These are phyloP conservation scores for Gymnocheta viridis DNA, from an alignment of 2,888 invertebrate species.

Conservation along the genomic window DNA sequence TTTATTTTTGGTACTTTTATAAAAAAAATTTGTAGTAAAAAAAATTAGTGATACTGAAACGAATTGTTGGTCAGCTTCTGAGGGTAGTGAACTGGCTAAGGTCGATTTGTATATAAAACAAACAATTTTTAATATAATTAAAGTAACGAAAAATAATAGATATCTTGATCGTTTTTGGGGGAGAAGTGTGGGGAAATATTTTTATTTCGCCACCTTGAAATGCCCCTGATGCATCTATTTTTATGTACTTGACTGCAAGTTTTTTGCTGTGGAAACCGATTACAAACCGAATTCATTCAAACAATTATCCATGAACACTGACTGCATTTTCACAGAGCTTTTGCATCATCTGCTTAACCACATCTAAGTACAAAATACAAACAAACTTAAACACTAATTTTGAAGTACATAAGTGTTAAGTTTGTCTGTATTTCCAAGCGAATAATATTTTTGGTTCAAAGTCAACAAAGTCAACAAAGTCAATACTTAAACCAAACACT, in stretches of 20 bases:
- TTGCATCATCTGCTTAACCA: slow-evolving; percentile 20
- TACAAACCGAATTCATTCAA: background rate
- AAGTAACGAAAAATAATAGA: too few relatives aligned
- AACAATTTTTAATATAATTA: too few relatives aligned
- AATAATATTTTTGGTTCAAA: slow-evolving; percentile 52
- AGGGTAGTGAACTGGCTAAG: too few relatives aligned
- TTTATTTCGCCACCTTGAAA: too few relatives aligned
- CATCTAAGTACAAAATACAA: slow-evolving; percentile 14
- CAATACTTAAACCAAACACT: slow-evolving; percentile 22
- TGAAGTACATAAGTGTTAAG: slow-evolving; percentile 17
- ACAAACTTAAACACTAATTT: background rate
- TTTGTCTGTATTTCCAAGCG: slow-evolving; percentile 44
- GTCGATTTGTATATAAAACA: too few relatives aligned
- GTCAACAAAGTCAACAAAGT: slow-evolving; percentile 56
- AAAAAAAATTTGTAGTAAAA: too few relatives aligned
- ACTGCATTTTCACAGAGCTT: background rate
- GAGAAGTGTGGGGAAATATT: too few relatives aligned
- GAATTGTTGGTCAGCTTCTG: too few relatives aligned
- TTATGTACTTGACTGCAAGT: background rate
- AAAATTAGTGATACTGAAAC: too few relatives aligned
- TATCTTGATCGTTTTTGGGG: too few relatives aligned
- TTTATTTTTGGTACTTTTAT: too few relatives aligned
- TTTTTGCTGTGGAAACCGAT: background rate
- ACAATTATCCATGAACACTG: background rate
- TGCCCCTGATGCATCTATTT: too few relatives aligned